Conservation (phyloP, 2,113 vertebrate genomes). For the Choloepus hoffmanni region DNA sequence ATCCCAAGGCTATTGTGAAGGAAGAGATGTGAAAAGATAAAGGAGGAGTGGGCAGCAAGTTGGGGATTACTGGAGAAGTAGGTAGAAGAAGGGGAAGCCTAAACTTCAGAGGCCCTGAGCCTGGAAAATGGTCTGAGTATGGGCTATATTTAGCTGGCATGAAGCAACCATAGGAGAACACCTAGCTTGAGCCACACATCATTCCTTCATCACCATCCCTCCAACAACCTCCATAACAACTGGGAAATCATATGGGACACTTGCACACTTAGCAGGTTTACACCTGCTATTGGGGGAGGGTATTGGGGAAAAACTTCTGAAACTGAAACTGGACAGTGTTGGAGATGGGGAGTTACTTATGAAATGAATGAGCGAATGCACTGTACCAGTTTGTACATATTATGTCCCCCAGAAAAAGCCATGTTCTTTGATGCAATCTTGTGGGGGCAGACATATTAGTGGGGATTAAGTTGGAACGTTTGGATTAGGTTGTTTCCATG, state of each 20-base stretch:
- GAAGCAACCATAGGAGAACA: not conserved
- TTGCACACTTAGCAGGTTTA: not conserved
- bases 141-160: not conserved
- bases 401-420: too few relatives aligned
- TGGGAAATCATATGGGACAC: not conserved
- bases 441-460: too few relatives aligned
- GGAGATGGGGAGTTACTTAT: not conserved
- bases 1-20: too few relatives aligned
- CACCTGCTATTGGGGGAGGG: too few relatives aligned
- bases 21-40: too few relatives aligned
- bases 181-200: not conserved
- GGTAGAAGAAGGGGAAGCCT: not conserved
- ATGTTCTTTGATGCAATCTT: too few relatives aligned
- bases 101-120: not conserved
- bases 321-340: not conserved
- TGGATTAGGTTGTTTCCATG: too few relatives aligned
- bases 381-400: too few relatives aligned
- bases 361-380: not conserved
- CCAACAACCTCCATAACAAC: not conserved
- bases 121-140: not conserved
- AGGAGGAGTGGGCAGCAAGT: not conserved
- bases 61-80: not conserved
- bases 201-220: not conserved
- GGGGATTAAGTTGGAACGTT: too few relatives aligned
- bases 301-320: not conserved